A percentile compares a stretch with the other conserved stretches of the same genome.
These are phyloP conservation scores for Peromyscus eremicus DNA, from an alignment of 2,797 vertebrate genomes.

Conservation along the genomic window DNA sequence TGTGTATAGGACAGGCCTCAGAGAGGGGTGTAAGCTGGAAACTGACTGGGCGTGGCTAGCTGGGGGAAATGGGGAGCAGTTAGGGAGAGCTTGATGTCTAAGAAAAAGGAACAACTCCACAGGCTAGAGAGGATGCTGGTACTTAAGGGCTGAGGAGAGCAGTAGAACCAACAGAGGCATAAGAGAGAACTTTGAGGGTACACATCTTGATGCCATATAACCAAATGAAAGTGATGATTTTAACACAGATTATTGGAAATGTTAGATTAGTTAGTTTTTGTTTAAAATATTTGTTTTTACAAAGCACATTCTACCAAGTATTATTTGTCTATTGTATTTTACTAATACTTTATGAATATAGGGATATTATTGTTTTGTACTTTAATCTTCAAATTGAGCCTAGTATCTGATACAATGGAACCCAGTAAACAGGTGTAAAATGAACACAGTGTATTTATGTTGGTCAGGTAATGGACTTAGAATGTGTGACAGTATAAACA, in stretches of 20 bases:
- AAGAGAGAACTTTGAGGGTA: background rate
- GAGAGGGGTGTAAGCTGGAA: background rate
- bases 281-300: background rate
- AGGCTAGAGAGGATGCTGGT: background rate
- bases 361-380: background rate
- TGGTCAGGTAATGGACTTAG: background rate
- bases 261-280: background rate
- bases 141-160: background rate
- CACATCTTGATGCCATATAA: background rate
- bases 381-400: constrained; percentile 3
- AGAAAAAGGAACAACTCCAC: background rate
- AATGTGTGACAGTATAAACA: background rate
- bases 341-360: background rate
- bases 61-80: background rate
- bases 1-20: background rate
- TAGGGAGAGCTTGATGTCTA: background rate
- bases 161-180: background rate
- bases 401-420: background rate
- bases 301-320: background rate
- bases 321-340: background rate
- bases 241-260: background rate
- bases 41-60: background rate
- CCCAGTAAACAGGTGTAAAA: background rate
- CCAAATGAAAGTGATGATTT: background rate
- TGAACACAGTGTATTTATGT: background rate